Conservation (phyloP, 2,888 invertebrate genomes). For the Caenorhabditis parvicauda region DNA sequence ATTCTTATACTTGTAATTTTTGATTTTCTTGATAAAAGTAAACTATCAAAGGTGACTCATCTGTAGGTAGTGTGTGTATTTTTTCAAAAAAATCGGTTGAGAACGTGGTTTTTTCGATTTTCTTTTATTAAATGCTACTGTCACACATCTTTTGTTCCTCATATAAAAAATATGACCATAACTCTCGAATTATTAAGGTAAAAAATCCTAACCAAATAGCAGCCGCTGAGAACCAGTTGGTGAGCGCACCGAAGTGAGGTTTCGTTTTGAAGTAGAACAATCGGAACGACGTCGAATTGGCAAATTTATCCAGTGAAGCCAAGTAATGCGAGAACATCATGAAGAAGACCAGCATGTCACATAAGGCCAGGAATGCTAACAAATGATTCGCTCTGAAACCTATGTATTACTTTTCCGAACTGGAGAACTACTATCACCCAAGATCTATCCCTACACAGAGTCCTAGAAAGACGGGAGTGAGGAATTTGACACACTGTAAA, state of each 20-base stretch:
- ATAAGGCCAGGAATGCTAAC: constrained; percentile 41
- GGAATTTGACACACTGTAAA: too few species aligned
- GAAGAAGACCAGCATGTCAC: constrained; percentile 46
- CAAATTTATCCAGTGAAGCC: constrained; percentile 29
- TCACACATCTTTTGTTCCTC: too few species aligned
- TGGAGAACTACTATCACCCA: too few species aligned
- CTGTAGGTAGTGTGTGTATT: too few species aligned
- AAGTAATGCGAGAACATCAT: constrained; percentile 40
- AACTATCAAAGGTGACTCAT: too few species aligned
- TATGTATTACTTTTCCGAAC: too few species aligned
- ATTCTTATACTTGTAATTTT: too few species aligned
- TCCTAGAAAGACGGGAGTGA: too few species aligned
- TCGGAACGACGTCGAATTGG: constrained; percentile 27
- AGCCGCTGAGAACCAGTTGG: constrained; percentile 49
- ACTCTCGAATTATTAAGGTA: constrained; percentile 1
- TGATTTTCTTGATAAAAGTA: too few species aligned
- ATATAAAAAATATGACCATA: too few species aligned
- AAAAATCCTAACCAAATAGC: constrained; percentile 40
- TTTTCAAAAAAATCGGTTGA: not conserved
- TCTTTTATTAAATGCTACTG: not conserved
- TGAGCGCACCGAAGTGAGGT: constrained; percentile 39
- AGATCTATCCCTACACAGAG: too few species aligned
- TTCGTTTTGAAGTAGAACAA: constrained; percentile 39
- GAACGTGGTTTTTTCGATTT: not conserved
- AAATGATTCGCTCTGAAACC: constrained; percentile 44